A percentile compares a stretch with the other conserved stretches of the same genome.
Conservation (phyloP, 2,888 invertebrate genomes). For the Caenorhabditis parvicauda region DNA sequence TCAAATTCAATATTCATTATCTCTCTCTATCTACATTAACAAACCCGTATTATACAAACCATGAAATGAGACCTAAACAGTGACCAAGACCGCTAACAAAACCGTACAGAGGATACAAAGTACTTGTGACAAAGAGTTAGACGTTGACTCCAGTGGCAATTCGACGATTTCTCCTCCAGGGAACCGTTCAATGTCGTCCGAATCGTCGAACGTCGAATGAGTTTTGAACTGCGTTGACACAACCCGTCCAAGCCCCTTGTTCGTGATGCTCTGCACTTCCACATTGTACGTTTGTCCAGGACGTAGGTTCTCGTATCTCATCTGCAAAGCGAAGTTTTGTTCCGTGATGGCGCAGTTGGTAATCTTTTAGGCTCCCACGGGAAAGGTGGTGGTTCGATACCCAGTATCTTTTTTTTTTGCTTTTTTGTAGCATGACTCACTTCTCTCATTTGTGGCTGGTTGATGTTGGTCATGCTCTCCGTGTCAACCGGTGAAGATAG, state of each 20-base stretch:
- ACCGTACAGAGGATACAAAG: background rate
- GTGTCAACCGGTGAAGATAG: constrained; percentile 27
- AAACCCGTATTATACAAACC: constrained; percentile 4
- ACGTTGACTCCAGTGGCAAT: constrained; percentile 32
- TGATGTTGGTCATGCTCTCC: constrained; percentile 37
- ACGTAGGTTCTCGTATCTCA: constrained; percentile 26
- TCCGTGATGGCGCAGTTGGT: too few species aligned
- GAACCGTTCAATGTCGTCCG: constrained; percentile 30
- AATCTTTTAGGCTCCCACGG: too few species aligned
- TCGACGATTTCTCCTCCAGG: constrained; percentile 42
- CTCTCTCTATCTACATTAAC: background rate
- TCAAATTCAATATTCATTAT: background rate
- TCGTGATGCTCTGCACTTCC: constrained; percentile 40
- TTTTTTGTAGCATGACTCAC: too few species aligned
- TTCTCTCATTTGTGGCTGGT: constrained; percentile 36
- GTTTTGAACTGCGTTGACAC: constrained; percentile 33
- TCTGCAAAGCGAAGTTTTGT: too few species aligned
- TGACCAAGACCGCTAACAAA: background rate
- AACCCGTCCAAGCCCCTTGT: constrained; percentile 29
- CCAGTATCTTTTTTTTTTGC: too few species aligned
- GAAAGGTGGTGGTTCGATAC: too few species aligned
- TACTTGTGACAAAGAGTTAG: background rate
- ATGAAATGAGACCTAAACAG: background rate
- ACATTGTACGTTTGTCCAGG: constrained; percentile 34
- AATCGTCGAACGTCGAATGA: constrained; percentile 18